Percentiles rank a stretch among this genome's conserved stretches.
Conservation (phyloP, 2,888 invertebrate species). For the Drymonia ruficornis region DNA sequence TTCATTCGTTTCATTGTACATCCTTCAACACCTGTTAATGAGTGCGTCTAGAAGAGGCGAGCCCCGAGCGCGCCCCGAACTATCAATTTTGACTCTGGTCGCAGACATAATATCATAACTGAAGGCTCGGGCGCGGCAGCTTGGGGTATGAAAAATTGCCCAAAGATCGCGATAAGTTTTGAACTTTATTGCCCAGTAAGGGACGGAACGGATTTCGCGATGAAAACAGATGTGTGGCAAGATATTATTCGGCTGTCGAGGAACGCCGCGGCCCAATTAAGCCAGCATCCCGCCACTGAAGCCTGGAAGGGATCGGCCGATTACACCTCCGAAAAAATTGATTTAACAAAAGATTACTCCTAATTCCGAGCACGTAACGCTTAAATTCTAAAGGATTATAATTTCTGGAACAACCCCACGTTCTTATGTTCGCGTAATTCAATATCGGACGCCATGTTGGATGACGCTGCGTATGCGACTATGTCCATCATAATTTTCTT, state of each 20-base stretch:
- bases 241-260: constrained; percentile 55
- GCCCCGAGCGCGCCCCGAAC: no score
- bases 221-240: constrained; percentile 30
- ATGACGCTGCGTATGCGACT: constrained; percentile 41
- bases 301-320: constrained; percentile 55
- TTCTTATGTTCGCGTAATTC: constrained; percentile 45
- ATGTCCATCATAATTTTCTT: constrained; percentile 42
- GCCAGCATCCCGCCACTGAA: constrained; percentile 52
- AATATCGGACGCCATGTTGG: constrained; percentile 59
- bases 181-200: constrained; percentile 26
- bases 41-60: no score
- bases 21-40: constrained; percentile 32
- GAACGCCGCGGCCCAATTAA: constrained; percentile 58
- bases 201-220: constrained; percentile 13
- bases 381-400: constrained; percentile 24
- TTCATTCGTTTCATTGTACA: constrained; percentile 44
- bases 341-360: constrained; percentile 33
- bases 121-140: no score
- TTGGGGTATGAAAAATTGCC: constrained; percentile 32
- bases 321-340: constrained; percentile 42
- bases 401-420: constrained; percentile 30
- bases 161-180: constrained; percentile 17
- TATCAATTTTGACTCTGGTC: no score
- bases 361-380: constrained; percentile 37
- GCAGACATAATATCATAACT: no score